Conservation (phyloP, 2,888 invertebrate species). For the Andrena praecox region DNA sequence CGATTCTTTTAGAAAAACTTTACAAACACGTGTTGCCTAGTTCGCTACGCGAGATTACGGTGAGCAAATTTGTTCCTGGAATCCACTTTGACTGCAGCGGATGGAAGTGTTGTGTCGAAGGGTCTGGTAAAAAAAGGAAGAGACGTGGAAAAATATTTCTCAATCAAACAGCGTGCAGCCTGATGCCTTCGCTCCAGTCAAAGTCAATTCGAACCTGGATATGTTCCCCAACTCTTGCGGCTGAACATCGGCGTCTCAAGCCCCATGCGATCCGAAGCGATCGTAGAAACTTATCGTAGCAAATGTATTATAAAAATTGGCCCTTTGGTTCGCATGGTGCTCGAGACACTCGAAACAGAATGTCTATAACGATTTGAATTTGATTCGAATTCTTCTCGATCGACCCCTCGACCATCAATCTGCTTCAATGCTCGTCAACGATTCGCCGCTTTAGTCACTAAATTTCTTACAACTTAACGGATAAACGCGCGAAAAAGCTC, state of each 20-base stretch:
- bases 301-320: slow-evolving; percentile 9
- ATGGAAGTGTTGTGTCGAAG: slow-evolving; percentile 37
- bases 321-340: background rate
- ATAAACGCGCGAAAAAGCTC: slow-evolving; percentile 36
- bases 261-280: background rate
- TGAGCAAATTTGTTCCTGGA: slow-evolving; percentile 53
- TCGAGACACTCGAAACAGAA: background rate
- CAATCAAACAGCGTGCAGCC: slow-evolving; percentile 5
- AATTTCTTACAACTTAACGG: slow-evolving; percentile 45
- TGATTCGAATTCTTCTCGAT: slow-evolving; percentile 3
- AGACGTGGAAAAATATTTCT: slow-evolving; percentile 49
- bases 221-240: slow-evolving; percentile 36
- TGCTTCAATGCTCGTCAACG: background rate
- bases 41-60: slow-evolving; percentile 16
- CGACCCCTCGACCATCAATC: slow-evolving; percentile 1
- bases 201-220: slow-evolving; percentile 29
- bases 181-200: slow-evolving; percentile 8
- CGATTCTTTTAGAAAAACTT: slow-evolving; percentile 11
- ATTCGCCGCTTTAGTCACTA: slow-evolving; percentile 28
- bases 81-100: slow-evolving; percentile 12
- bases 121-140: slow-evolving; percentile 29
- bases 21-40: slow-evolving; percentile 20
- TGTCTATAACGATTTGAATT: slow-evolving; percentile 1
- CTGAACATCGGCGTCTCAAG: slow-evolving; percentile 11
- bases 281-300: background rate